Base-by-base conservation (phyloP, 2,888 invertebrate species). In the Salticus scenicus region DNA sequence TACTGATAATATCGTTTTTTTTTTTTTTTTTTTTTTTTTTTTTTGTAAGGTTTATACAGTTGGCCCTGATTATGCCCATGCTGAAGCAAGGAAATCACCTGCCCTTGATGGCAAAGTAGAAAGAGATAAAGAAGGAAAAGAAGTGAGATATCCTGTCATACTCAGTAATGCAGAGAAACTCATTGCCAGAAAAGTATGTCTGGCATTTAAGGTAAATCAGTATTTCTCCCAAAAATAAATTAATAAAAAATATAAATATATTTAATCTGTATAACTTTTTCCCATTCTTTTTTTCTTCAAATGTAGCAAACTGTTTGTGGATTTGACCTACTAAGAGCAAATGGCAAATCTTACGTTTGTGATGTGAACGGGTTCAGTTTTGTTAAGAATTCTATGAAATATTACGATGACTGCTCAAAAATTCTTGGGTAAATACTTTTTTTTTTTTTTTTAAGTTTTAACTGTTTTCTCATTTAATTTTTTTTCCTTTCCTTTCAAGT, bases 341-440 rank as follows among this genome's bases (percentile, higher is more conserved):
- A 97, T 92, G 99, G 99, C 71, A 97, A 98, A 92, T 99, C 99
- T 0, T 99, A 97, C 91, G 99, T 99, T 0, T 99, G 99, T 92
- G 99, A 99, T 93, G 99, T 99, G 1, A 99, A 99, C 92, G 99
- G 99, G 0, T 99, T 99, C 92, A 99, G 98, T 90, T 99, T 99
- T 92, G 99, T 99, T 31, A 99, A 99, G 92, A 99, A 98, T 91
- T 99, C 99, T 0, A 97, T 97, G 91, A 99, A 99, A 91, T 99
- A 99, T 92, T 99, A 99, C 91, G 99, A 99, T 92, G 99, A 99
- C 91, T 99, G 98, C 92, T 98, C 99, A 28, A 98, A 98, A 92
- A 99, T 99, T 87, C 93, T 98, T 89, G 98, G 98, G 90, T 92
- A 57, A 5, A 47, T 37, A 37, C 12, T 88, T 88, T 90, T 87